phyloP scores from a whole-genome alignment of 2,888 invertebrate genomes.

The Oxyteleia sp. region DNA sequence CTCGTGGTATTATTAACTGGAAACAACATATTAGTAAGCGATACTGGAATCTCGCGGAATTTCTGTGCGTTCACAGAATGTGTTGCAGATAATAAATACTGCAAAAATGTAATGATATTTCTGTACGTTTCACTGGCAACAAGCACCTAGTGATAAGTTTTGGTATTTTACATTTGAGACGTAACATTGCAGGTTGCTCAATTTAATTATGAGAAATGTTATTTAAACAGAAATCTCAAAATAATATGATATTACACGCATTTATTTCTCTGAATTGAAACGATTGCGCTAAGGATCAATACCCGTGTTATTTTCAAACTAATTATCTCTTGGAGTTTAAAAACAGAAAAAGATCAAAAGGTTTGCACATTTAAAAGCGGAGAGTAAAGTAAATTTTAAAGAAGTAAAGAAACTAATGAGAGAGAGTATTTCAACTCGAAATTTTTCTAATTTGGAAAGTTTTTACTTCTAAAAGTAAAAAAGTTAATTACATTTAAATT shows the following conservation, averaged over 20 bases:
- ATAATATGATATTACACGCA: constrained; percentile 34
- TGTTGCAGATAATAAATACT: constrained; percentile 59
- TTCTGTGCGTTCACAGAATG: constrained; percentile 38
- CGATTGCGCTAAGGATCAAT: too few relatives aligned
- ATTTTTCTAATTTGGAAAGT: too few relatives aligned
- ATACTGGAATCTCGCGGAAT: constrained; percentile 47
- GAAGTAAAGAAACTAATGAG: too few relatives aligned
- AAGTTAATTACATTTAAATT: too few relatives aligned
- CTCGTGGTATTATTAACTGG: constrained; percentile 40
- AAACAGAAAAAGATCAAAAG: too few relatives aligned
- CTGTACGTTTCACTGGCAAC: constrained; percentile 48
- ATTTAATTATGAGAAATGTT: constrained; percentile 20
- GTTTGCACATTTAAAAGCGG: too few relatives aligned
- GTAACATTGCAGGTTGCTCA: constrained; percentile 35
- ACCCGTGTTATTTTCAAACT: too few relatives aligned
- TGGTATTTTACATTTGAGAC: constrained; percentile 44
- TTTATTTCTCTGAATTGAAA: too few relatives aligned
- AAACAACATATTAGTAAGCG: constrained; percentile 44
- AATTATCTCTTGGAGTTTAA: too few relatives aligned
- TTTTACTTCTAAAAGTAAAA: too few relatives aligned
- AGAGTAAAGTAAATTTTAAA: too few relatives aligned
- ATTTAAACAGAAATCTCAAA: constrained; percentile 9
- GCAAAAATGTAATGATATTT: constrained; percentile 55
- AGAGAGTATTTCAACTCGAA: too few relatives aligned
- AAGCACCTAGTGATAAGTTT: constrained; percentile 62